Evolutionary conservation across 2,113 vertebrate genomes (phyloP).

Genomic region (Rhineura floridana): DNA sequence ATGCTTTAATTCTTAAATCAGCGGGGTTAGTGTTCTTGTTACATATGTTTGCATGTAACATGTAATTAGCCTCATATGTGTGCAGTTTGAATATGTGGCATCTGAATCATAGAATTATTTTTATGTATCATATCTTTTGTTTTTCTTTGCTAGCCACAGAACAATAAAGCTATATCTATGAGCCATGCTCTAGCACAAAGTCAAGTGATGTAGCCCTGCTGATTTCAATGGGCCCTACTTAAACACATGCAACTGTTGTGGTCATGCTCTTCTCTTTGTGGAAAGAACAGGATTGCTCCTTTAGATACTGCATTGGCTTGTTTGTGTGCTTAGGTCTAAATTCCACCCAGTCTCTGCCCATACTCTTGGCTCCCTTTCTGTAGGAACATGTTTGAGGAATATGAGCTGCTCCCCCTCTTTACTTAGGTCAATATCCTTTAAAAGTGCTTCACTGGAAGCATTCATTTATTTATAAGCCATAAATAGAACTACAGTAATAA

Average conservation of each 20-base stretch:
- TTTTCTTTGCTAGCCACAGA: background rate
- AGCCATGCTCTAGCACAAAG: background rate
- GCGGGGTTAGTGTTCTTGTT: background rate
- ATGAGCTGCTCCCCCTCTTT: background rate
- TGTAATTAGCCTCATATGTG: no score
- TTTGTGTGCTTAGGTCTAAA: background rate
- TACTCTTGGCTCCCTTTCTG: background rate
- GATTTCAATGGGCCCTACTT: background rate
- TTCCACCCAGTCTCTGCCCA: background rate
- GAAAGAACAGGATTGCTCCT: background rate
- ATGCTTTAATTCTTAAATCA: background rate
- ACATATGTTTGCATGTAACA: no score
- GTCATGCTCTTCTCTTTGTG: background rate
- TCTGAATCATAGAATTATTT: background rate
- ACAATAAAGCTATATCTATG: background rate
- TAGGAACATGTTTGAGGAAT: background rate
- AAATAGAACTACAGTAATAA: background rate
- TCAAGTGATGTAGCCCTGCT: background rate
- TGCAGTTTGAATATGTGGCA: background rate
- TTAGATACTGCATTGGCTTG: background rate
- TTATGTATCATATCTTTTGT: background rate
- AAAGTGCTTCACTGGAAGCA: background rate
- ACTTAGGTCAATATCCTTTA: background rate
- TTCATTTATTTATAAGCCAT: conserved; percentile 2
- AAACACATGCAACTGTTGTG: background rate